Base-by-base conservation (phyloP, 2,888 invertebrate species). In the Parapristionchus giblindavisi region DNA sequence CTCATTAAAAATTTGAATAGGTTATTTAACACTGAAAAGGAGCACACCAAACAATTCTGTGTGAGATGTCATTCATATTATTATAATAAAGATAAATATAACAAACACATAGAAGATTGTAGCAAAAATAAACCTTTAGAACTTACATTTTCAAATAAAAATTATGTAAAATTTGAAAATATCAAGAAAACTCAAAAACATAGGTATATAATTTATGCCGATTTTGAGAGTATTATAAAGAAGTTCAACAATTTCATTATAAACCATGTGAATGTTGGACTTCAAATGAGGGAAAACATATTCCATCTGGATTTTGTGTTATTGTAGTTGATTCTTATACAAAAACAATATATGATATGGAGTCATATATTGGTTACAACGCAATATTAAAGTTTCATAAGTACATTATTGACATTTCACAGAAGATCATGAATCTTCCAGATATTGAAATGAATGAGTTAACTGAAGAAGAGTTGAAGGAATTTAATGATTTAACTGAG, bases 111-210 rank as follows among this genome's bases (percentile, higher is more conserved):
- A 27, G 76, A 77, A 43, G 78, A 80, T 75, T 80, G 80, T 78
- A 60, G 72, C 54, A 78, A 40, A 43, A 78, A 78, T 56, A 77
- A 78, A 73, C 79, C 80, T 1, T 40, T 80, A 14, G 74, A 70
- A 63, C 76, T 75, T 38, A 61, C 24, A 48, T 61, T 73, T 71
- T 72, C 76, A n/a, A 52, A 78, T 8, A 73, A 78, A 65, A 43
- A 77, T 70, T 54, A n/a, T 21, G 58, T 77, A 11, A 63, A 80
- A 56, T 80, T 80, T 65, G 29, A 75, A 76, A 80, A 77, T 36
- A 71, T 77, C 48, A 48, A 63, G 1, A 81, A 78, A 43, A 79
- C 81, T n/a, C 81, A 81, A 68, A 81, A 77, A 36, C 78, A 78
- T 76, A 38, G 79, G 56, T 81, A 74, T 48, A 75, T 81, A 21